Evolutionary conservation across 2,113 vertebrate genomes (phyloP).

Genomic region (Crocuta crocuta): DNA sequence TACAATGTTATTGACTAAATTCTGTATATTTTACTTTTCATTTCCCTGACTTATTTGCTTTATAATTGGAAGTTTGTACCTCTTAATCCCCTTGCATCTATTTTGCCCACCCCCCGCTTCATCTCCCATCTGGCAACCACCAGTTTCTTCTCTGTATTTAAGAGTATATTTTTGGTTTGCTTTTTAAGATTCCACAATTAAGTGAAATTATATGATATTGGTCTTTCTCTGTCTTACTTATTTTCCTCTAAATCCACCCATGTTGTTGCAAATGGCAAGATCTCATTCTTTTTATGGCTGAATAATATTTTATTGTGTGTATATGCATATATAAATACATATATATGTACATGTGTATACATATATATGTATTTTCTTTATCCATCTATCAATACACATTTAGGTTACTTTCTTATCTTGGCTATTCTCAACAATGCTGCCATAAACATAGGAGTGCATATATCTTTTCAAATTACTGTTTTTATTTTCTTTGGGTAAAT

Average conservation of each 20-base stretch:
- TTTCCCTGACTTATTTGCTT: not conserved
- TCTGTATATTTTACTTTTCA: not conserved
- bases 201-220: not conserved
- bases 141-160: not conserved
- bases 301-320: not conserved
- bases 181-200: not conserved
- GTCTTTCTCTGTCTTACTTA: not conserved
- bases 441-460: not conserved
- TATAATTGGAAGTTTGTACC: not conserved
- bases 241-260: not conserved
- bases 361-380: not conserved
- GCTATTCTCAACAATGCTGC: not conserved
- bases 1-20: not conserved
- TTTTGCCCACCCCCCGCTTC: not conserved
- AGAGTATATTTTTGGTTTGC: not conserved
- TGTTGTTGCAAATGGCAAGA: not conserved
- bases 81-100: not conserved
- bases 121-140: not conserved
- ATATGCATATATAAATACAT: not conserved
- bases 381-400: not conserved
- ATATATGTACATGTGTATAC: not conserved
- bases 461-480: not conserved
- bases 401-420: not conserved
- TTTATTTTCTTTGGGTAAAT: not conserved
- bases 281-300: not conserved